These are phyloP conservation scores for Nyctibius grandis DNA, from an alignment of 2,797 vertebrate species.

Conservation along the genomic window DNA sequence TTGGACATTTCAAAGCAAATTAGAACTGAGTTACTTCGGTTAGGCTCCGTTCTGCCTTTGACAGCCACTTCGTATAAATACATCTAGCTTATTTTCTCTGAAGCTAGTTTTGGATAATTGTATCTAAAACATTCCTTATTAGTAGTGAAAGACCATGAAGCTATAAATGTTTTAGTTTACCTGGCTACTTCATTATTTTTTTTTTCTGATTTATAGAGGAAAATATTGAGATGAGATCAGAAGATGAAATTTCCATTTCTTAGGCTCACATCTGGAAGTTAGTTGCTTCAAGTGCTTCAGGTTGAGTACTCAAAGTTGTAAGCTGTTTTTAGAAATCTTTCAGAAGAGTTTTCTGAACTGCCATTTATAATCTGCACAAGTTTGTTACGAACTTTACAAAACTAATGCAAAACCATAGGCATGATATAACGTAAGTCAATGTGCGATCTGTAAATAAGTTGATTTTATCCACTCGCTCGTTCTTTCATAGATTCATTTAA, in stretches of 20 bases:
- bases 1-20: background rate
- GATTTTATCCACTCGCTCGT: background rate
- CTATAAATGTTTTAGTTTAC: background rate
- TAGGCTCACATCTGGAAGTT: background rate
- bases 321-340: background rate
- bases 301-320: background rate
- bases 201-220: background rate
- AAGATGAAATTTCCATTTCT: background rate
- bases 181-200: background rate
- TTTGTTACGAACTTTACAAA: background rate
- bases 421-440: rapidly evolving
- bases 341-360: background rate
- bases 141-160: background rate
- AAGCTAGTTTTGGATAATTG: background rate
- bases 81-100: background rate
- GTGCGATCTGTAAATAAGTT: background rate
- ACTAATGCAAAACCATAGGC: background rate
- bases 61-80: background rate
- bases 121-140: background rate
- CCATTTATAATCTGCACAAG: background rate
- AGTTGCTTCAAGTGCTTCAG: background rate
- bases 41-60: background rate
- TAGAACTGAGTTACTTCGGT: background rate
- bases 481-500: background rate
- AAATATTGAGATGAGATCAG: background rate